Evolutionary conservation across 2,888 invertebrate genomes (phyloP).

Genomic region (Noctua janthina): DNA sequence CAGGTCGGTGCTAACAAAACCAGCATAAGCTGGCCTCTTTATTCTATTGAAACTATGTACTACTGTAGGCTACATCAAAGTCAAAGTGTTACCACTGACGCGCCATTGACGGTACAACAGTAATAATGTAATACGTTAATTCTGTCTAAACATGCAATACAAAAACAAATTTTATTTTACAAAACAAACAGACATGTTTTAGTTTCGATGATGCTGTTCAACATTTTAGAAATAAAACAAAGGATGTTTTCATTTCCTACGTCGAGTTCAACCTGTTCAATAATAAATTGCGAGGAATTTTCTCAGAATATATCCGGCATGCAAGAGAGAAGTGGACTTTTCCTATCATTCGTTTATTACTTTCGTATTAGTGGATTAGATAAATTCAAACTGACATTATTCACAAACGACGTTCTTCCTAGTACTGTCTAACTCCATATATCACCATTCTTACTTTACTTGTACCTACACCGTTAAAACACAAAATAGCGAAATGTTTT

Average conservation of each 20-base stretch:
- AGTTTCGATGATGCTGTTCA: constrained; percentile 22
- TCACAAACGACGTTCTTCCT: not conserved
- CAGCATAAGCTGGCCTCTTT: not conserved
- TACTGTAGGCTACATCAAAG: not conserved
- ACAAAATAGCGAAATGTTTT: not conserved
- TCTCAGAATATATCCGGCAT: not conserved
- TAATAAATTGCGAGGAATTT: constrained; percentile 5
- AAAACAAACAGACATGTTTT: constrained; percentile 47
- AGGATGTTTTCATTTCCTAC: constrained; percentile 39
- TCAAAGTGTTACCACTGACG: not conserved
- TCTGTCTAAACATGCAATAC: constrained; percentile 14
- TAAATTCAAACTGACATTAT: not conserved
- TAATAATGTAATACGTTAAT: constrained; percentile 10
- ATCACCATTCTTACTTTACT: not conserved
- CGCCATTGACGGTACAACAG: not conserved
- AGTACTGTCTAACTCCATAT: not conserved
- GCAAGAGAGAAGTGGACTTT: not conserved
- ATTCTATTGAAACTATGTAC: not conserved
- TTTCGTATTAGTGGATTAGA: not conserved
- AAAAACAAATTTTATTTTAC: constrained; percentile 24
- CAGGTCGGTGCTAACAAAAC: no score
- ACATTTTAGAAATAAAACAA: constrained; percentile 45
- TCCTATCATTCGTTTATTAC: not conserved
- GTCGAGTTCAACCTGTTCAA: not conserved
- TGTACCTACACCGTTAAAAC: not conserved